phyloP scores from a whole-genome alignment of 2,797 vertebrate species.

The Tarsius wallacei region DNA sequence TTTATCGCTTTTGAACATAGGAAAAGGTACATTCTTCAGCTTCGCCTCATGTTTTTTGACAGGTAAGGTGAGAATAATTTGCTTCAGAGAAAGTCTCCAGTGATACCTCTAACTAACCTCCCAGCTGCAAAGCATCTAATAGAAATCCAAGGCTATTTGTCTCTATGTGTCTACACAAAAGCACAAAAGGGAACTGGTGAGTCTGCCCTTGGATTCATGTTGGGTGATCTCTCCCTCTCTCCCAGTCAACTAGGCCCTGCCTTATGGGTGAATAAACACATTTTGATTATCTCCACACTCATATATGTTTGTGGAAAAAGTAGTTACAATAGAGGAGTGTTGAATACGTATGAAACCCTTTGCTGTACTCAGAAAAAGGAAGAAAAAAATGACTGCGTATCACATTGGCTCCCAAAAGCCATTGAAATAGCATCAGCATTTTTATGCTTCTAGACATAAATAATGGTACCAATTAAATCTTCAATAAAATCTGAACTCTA shows the following conservation, averaged over 20 bases:
- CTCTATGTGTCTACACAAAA: not conserved
- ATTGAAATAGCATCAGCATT: not conserved
- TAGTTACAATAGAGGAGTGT: not conserved
- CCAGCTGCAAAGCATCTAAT: not conserved
- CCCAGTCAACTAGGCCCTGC: not conserved
- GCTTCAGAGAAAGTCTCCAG: not conserved
- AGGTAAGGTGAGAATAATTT: not conserved
- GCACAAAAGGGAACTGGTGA: not conserved
- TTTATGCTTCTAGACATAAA: not conserved
- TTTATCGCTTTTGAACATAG: not conserved
- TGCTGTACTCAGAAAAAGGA: not conserved
- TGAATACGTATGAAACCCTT: not conserved
- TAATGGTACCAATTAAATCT: not conserved
- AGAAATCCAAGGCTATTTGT: not conserved
- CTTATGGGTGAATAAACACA: not conserved
- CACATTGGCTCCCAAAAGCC: not conserved
- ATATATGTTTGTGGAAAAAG: not conserved
- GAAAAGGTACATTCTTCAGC: not conserved
- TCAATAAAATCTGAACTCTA: conserved; percentile 12
- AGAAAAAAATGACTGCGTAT: not conserved
- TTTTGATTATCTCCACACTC: not conserved
- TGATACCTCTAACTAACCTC: not conserved
- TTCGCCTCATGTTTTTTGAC: not conserved
- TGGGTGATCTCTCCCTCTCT: not conserved
- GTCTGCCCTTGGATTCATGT: not conserved